Percentiles rank a stretch among this genome's conserved stretches.
Conservation (phyloP, 2,113 vertebrate species). For the Brachionichthys hirsutus region DNA sequence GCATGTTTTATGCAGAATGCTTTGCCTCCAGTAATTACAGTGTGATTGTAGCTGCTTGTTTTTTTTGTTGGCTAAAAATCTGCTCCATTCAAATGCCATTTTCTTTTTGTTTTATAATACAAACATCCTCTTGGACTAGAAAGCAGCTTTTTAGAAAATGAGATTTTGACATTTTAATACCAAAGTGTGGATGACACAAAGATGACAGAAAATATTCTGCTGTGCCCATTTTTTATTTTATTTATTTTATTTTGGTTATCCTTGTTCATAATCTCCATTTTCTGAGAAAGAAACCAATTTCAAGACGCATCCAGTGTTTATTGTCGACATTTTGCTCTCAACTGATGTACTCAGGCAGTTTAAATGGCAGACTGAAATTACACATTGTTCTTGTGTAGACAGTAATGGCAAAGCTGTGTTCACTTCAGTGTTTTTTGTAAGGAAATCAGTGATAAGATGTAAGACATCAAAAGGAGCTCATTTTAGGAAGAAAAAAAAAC, state of each 20-base stretch:
- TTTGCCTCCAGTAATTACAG: constrained; percentile 12
- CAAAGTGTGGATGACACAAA: too few relatives aligned
- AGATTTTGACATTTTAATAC: too few relatives aligned
- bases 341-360: constrained; percentile 37
- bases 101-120: too few relatives aligned
- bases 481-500: constrained; percentile 10
- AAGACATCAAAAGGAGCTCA: constrained; percentile 35
- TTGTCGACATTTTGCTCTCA: constrained; percentile 21
- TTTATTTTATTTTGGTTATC: too few relatives aligned
- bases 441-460: constrained; percentile 49
- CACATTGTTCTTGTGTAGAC: constrained; percentile 38
- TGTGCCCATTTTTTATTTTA: too few relatives aligned
- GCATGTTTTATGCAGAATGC: neutral
- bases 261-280: too few relatives aligned
- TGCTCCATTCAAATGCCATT: neutral
- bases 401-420: constrained; percentile 50
- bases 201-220: too few relatives aligned
- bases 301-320: constrained; percentile 15
- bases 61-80: neutral
- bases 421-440: constrained; percentile 34
- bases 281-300: too few relatives aligned
- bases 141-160: too few relatives aligned
- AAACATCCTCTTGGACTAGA: too few relatives aligned
- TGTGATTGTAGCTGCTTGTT: constrained; percentile 15
- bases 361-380: constrained; percentile 53